Evolutionary conservation across 2,113 vertebrate genomes (phyloP).

Genomic region (Rhipidura dahli): DNA sequence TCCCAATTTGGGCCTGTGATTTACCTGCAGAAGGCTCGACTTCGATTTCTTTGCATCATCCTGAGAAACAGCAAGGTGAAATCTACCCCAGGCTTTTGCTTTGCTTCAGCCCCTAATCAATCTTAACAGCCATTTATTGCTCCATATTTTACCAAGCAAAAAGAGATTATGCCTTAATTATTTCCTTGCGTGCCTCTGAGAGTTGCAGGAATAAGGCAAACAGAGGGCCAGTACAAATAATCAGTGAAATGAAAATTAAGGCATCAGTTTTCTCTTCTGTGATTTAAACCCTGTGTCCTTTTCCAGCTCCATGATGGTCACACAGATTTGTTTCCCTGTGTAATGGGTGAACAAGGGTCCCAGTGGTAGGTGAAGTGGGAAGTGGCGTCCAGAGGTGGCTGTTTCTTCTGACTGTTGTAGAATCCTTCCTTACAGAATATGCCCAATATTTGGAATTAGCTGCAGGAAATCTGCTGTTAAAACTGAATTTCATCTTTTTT

Average conservation of each 20-base stretch:
- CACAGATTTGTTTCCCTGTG: neutral
- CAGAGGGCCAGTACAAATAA: neutral
- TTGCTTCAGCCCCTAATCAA: neutral
- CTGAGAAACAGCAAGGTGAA: neutral
- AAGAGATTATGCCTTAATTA: conserved; percentile 29
- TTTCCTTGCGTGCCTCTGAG: neutral
- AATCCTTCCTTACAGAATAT: neutral
- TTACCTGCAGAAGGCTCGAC: neutral
- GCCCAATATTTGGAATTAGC: neutral
- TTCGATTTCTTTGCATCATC: neutral
- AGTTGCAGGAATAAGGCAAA: neutral
- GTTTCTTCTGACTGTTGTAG: neutral
- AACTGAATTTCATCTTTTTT: neutral
- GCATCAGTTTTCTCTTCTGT: neutral
- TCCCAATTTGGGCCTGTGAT: neutral
- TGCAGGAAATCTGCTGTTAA: neutral
- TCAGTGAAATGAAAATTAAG: conserved; percentile 9
- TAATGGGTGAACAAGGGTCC: neutral
- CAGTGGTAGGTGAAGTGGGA: neutral
- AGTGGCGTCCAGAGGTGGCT: neutral
- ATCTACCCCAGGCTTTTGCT: neutral
- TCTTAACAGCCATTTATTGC: conserved; percentile 17
- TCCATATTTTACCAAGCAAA: conserved; percentile 12
- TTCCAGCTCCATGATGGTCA: neutral
- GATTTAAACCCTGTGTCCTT: neutral